These are phyloP conservation scores for Chionodraco myersi DNA, from an alignment of 2,113 vertebrate species.

Conservation along the genomic window DNA sequence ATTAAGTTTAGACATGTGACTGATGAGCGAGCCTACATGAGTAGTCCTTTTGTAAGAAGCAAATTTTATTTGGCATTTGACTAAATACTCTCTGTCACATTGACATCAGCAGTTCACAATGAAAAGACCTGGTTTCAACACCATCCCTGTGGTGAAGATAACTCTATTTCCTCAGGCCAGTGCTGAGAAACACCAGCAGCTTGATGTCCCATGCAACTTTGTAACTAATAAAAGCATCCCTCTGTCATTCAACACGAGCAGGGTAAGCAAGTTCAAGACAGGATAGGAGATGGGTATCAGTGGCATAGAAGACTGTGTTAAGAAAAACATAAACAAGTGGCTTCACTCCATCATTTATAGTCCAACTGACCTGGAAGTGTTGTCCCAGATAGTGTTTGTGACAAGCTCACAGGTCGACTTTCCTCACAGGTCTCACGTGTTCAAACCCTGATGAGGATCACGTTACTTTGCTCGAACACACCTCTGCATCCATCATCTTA, in stretches of 20 bases:
- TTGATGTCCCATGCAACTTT: background rate
- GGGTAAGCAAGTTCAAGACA: background rate
- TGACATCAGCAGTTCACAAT: conserved; percentile 27
- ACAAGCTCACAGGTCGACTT: conserved; percentile 20
- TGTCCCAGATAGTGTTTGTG: conserved; percentile 25
- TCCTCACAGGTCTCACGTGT: conserved; percentile 26
- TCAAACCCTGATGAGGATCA: conserved; percentile 34
- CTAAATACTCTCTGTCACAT: background rate
- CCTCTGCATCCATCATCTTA: conserved; percentile 8
- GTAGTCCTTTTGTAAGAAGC: background rate
- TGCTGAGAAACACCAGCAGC: background rate
- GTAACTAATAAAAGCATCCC: background rate
- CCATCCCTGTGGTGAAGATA: background rate
- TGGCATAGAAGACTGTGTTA: conserved; percentile 6
- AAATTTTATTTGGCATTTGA: background rate
- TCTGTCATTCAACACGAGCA: background rate
- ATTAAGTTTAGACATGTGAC: conserved; percentile 32
- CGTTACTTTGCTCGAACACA: conserved; percentile 24
- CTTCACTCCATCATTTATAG: background rate
- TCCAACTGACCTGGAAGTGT: conserved; percentile 7
- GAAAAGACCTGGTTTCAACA: conserved; percentile 5
- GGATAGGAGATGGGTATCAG: background rate
- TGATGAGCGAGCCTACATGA: background rate
- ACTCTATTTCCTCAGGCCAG: conserved; percentile 9
- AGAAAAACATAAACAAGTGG: background rate